A percentile compares a stretch with the other conserved stretches of the same genome.
phyloP scores from a whole-genome alignment of 2,797 vertebrate genomes.

The Syndactyla subalaris region DNA sequence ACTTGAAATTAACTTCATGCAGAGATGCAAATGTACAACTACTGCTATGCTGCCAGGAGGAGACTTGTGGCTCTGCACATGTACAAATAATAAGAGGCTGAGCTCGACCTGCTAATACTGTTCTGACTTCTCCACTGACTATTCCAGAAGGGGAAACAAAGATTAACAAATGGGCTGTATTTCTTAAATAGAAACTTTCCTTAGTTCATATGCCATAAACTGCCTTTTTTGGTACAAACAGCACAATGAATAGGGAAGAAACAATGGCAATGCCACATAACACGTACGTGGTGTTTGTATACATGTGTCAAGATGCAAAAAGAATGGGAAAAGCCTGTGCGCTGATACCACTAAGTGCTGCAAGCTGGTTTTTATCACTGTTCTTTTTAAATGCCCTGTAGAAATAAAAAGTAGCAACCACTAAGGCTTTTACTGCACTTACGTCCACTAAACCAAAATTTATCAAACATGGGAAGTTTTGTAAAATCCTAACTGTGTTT shows the following conservation, averaged over 20 bases:
- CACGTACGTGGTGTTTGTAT: accelerated
- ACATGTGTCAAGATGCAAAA: neutral
- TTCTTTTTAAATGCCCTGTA: neutral
- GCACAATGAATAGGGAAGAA: neutral
- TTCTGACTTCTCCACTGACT: neutral
- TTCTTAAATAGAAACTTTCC: neutral
- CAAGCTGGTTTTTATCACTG: neutral
- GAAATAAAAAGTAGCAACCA: neutral
- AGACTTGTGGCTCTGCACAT: neutral
- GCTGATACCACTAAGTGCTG: neutral
- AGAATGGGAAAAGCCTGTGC: neutral
- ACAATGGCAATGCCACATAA: accelerated
- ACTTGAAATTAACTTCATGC: neutral
- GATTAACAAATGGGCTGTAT: neutral
- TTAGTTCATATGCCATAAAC: accelerated
- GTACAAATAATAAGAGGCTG: neutral
- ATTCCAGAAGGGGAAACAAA: neutral
- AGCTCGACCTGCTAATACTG: neutral
- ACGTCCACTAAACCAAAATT: neutral
- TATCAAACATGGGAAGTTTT: neutral
- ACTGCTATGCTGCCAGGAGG: neutral
- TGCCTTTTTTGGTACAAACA: neutral
- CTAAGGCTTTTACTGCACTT: neutral
- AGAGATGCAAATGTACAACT: neutral
- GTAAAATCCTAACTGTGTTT: neutral